Conservation (phyloP, 2,113 vertebrate species). For the Zapornia atra region DNA sequence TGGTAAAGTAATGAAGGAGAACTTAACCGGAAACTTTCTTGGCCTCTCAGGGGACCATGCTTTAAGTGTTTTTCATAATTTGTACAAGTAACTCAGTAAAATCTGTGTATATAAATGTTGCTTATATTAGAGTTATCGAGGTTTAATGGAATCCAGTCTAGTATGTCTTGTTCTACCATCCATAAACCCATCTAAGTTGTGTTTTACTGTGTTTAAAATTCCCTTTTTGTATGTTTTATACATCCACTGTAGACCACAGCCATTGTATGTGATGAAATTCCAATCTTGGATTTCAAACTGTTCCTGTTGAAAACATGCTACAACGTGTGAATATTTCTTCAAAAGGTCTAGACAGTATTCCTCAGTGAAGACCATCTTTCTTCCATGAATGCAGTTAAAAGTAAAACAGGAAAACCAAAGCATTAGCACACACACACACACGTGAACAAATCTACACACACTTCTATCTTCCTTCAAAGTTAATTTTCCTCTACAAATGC, state of each 20-base stretch:
- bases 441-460: neutral
- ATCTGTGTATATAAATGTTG: slow-evolving; percentile 72
- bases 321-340: slow-evolving; percentile 2
- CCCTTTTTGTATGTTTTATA: slow-evolving; percentile 62
- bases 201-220: slow-evolving; percentile 61
- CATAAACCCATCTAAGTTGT: slow-evolving; percentile 45
- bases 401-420: slow-evolving; percentile 3
- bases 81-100: slow-evolving; percentile 72
- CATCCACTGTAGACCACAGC: slow-evolving; percentile 53
- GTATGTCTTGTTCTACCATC: slow-evolving; percentile 54
- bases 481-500: neutral
- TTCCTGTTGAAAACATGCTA: slow-evolving; percentile 70
- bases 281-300: slow-evolving; percentile 52
- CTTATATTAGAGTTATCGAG: slow-evolving; percentile 39
- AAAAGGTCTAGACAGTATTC: slow-evolving; percentile 40
- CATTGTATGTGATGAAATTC: slow-evolving; percentile 53
- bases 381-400: slow-evolving; percentile 48
- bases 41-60: slow-evolving; percentile 82
- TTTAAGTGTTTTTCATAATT: slow-evolving; percentile 77
- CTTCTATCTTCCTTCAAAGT: slow-evolving; percentile 43
- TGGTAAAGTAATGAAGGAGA: slow-evolving; percentile 58
- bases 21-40: slow-evolving; percentile 80
- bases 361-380: slow-evolving; percentile 56
- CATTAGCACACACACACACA: neutral
- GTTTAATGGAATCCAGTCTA: slow-evolving; percentile 62